Evolutionary conservation across 2,888 invertebrate genomes (phyloP).

Genomic region (Scrobipalpa atriplicella): DNA sequence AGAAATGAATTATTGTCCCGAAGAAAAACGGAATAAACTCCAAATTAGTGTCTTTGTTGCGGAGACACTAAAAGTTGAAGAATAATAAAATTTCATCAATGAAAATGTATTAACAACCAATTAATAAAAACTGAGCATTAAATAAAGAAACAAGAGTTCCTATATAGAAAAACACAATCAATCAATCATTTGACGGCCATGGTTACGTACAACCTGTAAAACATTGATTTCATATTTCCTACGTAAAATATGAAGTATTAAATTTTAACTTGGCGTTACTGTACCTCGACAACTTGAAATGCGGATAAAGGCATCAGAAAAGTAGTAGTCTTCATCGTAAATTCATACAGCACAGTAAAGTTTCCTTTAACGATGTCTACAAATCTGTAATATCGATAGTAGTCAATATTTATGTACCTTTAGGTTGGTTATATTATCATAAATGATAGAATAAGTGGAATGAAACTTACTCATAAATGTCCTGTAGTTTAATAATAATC

Average conservation of each 20-base stretch:
- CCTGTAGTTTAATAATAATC: slow-evolving; percentile 56
- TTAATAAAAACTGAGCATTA: neutral
- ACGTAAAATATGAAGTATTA: no score
- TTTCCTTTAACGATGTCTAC: slow-evolving; percentile 45
- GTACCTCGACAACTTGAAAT: slow-evolving; percentile 61
- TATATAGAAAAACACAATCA: no score
- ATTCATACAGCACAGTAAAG: slow-evolving; percentile 59
- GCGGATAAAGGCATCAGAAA: slow-evolving; percentile 59
- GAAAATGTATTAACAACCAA: neutral
- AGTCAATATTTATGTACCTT: slow-evolving; percentile 16
- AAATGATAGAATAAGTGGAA: neutral
- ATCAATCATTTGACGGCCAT: no score
- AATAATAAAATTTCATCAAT: neutral
- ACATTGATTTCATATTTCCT: no score
- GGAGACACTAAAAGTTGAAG: slow-evolving; percentile 51
- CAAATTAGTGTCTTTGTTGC: slow-evolving; percentile 46
- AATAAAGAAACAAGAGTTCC: no score
- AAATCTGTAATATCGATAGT: slow-evolving; percentile 49
- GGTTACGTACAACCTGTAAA: no score
- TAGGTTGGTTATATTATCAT: slow-evolving; percentile 19
- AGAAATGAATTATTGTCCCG: slow-evolving; percentile 53
- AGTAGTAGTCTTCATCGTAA: slow-evolving; percentile 61
- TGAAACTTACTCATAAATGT: slow-evolving; percentile 52
- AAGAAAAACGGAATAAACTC: slow-evolving; percentile 60
- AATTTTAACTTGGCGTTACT: neutral